Base-by-base conservation (phyloP, 2,113 vertebrate genomes). In the Prunella himalayana region DNA sequence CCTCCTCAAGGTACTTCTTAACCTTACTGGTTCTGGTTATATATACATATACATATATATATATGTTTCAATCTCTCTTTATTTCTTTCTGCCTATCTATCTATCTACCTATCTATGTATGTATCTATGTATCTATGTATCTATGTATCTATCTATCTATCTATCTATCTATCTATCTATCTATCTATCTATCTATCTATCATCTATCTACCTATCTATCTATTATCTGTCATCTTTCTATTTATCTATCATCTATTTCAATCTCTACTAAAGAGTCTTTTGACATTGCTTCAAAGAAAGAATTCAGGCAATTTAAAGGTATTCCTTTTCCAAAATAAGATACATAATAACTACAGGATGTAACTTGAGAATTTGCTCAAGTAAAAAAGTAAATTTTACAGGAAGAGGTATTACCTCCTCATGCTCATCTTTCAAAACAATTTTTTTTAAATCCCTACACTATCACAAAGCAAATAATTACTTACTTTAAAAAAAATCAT, bases 391-490 rank as follows among this genome's bases (percentile, higher is more conserved):
- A n/a, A 66, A 25, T 66, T 63, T 63, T 61, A 15, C 80, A 60
- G 33, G 11, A 92, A 57, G n/a, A 42, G 4, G 0, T 66, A 24
- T n/a, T 1, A 15, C 28, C 59, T 61, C 75, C 24, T 57, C 4
- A 41, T 24, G 30, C 8, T 35, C 8, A 25, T 70, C 15, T 82
- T 71, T 66, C 31, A 73, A 51, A 85, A 42, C 1, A 60, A 47
- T 45, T 6, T 13, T 9, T 9, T 14, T 21, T 2, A 53, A 7
- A 31, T 0, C 6, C 2, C 17, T 66, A 20, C 9, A 30, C 1
- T 5, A n/a, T 7, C 8, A 45, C 3, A 37, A 90, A 81, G 35
- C 2, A 56, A 73, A 73, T 50, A 79, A 63, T 23, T 6, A 30
- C 28, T 3, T 2, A 50, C 10, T 39, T 81, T 2, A 13, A 54